Percentiles rank a stretch among this genome's conserved stretches.
These are phyloP conservation scores for Brevimyrus niger DNA, from an alignment of 2,113 vertebrate species.

Conservation along the genomic window DNA sequence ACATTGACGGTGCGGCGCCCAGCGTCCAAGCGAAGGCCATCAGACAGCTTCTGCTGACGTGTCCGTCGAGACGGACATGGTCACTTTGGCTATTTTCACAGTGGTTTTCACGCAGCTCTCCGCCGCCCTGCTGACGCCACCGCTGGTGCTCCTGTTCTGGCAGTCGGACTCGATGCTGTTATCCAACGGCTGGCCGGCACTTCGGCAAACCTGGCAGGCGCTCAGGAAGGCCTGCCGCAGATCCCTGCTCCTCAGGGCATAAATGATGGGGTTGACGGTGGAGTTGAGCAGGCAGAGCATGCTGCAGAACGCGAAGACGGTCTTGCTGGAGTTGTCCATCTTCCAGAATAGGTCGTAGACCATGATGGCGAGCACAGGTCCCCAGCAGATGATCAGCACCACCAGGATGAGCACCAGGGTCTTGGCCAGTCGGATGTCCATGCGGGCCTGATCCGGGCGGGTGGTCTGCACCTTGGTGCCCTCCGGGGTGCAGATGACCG, in stretches of 20 bases:
- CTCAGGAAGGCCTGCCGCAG: constrained; percentile 89
- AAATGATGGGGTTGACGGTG: constrained; percentile 97
- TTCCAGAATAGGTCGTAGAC: constrained; percentile 97
- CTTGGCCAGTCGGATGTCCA: constrained; percentile 98
- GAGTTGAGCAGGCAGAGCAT: constrained; percentile 98
- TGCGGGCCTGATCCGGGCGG: constrained; percentile 88
- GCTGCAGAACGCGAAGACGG: constrained; percentile 94
- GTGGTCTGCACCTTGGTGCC: constrained; percentile 91
- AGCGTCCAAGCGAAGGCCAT: constrained; percentile 31
- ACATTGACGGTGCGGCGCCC: background rate
- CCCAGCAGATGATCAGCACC: constrained; percentile 97
- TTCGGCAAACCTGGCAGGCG: constrained; percentile 82
- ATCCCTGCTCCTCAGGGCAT: constrained; percentile 95
- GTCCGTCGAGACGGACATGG: constrained; percentile 98
- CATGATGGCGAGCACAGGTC: constrained; percentile 95
- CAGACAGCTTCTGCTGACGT: constrained; percentile 93
- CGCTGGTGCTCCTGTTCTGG: constrained; percentile 81
- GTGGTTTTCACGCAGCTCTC: constrained; percentile 98
- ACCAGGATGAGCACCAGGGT: constrained; percentile 95
- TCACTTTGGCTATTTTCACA: constrained; percentile 99
- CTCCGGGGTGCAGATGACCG: constrained; percentile 85
- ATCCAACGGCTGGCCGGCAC: constrained; percentile 80
- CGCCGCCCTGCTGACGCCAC: constrained; percentile 83
- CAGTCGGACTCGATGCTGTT: constrained; percentile 98
- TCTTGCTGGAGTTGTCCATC: constrained; percentile 95